Evolutionary conservation across 1,140 invertebrate genomes (phyloP).

Genomic region (Glomeris maerens): DNA sequence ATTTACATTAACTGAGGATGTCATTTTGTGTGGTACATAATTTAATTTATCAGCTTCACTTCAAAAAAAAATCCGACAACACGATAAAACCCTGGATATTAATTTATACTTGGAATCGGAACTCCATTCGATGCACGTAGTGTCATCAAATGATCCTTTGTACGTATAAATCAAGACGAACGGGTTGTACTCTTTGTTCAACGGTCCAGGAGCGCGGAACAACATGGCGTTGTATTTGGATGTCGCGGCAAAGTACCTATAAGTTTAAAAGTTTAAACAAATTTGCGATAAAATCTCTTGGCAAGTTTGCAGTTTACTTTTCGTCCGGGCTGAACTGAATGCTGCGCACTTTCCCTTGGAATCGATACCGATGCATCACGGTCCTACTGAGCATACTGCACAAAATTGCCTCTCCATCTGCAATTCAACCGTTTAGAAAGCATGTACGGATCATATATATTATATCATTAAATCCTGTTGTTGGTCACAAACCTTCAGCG

Average conservation of each 20-base stretch:
- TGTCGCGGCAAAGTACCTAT: slow-evolving; percentile 68
- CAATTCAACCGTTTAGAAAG: no score
- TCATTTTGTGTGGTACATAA: no score
- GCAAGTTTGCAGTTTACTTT: slow-evolving; percentile 32
- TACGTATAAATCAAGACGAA: slow-evolving; percentile 74
- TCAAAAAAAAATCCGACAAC: background rate
- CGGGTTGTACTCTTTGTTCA: slow-evolving; percentile 68
- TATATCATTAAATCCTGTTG: no score
- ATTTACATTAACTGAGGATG: no score
- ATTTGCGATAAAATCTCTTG: slow-evolving; percentile 4
- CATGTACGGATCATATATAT: no score
- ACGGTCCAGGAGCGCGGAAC: slow-evolving; percentile 65
- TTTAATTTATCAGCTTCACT: slow-evolving; percentile 1
- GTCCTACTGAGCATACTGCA: slow-evolving; percentile 74
- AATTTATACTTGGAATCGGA: slow-evolving; percentile 54
- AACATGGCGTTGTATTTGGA: slow-evolving; percentile 73
- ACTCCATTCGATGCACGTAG: slow-evolving; percentile 79
- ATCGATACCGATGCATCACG: slow-evolving; percentile 68
- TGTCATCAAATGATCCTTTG: slow-evolving; percentile 60
- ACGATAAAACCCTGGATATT: no score
- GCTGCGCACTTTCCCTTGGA: slow-evolving; percentile 57
- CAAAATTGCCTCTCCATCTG: slow-evolving; percentile 73
- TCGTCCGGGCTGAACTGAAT: slow-evolving; percentile 90
- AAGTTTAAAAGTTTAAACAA: no score
- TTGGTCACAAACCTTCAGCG: slow-evolving; percentile 57